Conservation (phyloP, 2,888 invertebrate species). For the Neuroscelio doddi region DNA sequence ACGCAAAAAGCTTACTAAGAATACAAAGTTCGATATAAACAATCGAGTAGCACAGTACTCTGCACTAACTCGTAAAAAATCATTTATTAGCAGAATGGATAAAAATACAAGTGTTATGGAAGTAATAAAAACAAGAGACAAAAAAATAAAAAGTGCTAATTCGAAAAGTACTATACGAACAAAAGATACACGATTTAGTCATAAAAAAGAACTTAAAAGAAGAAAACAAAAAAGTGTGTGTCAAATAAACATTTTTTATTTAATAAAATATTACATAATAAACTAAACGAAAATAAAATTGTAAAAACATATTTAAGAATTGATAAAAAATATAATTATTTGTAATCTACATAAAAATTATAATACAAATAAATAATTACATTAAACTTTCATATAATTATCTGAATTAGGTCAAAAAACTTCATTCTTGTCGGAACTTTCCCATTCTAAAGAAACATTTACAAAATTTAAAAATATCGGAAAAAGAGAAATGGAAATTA, state of each 20-base stretch:
- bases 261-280: too few species aligned
- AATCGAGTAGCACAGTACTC: too few species aligned
- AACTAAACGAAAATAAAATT: too few species aligned
- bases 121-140: conserved; percentile 55
- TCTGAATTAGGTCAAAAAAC: conserved; percentile 25
- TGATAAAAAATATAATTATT: too few species aligned
- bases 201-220: conserved; percentile 46
- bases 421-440: conserved; percentile 11
- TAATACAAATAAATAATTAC: too few species aligned
- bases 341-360: too few species aligned
- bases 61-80: conserved; percentile 29
- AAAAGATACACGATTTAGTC: conserved; percentile 48
- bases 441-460: conserved; percentile 6
- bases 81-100: conserved; percentile 39
- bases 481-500: conserved; percentile 61
- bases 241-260: conserved; percentile 1
- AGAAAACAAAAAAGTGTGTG: conserved; percentile 36
- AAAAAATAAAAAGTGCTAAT: conserved; percentile 53
- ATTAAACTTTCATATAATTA: too few species aligned
- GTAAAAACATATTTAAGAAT: too few species aligned
- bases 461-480: conserved; percentile 1
- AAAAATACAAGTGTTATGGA: conserved; percentile 47
- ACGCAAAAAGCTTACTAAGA: too few species aligned
- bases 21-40: too few species aligned
- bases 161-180: conserved; percentile 62